Evolutionary conservation across 2,113 vertebrate genomes (phyloP).

Genomic region (Proterorhinus semilunaris): DNA sequence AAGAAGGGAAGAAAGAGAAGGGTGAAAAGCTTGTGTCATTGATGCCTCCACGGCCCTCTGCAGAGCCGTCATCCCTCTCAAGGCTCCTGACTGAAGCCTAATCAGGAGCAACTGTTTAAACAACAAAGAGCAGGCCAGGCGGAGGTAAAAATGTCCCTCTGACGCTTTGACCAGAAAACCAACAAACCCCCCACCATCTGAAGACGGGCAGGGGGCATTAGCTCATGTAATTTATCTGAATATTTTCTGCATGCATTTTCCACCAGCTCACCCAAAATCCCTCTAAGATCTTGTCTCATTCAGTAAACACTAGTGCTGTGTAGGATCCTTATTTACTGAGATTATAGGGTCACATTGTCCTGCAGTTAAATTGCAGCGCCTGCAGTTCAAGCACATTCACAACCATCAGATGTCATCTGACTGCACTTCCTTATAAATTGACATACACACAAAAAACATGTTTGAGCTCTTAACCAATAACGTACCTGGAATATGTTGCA

Average conservation of each 20-base stretch:
- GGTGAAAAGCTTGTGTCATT: constrained; percentile 75
- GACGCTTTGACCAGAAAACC: constrained; percentile 54
- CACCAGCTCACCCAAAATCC: constrained; percentile 42
- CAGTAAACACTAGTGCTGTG: constrained; percentile 53
- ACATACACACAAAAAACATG: too few species aligned
- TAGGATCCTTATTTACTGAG: constrained; percentile 63
- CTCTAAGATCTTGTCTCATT: constrained; percentile 63
- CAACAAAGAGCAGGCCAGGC: constrained; percentile 64
- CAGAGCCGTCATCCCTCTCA: constrained; percentile 57
- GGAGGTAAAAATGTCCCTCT: constrained; percentile 51
- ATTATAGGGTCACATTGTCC: constrained; percentile 48
- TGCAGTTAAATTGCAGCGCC: constrained; percentile 41
- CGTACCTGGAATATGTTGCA: too few species aligned
- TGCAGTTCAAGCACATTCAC: constrained; percentile 60
- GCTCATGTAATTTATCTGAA: constrained; percentile 25
- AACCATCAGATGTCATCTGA: constrained; percentile 39
- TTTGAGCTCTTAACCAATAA: too few species aligned
- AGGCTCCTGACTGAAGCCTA: constrained; percentile 68
- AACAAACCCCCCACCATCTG: constrained; percentile 28
- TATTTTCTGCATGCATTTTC: constrained; percentile 28
- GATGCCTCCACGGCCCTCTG: constrained; percentile 66
- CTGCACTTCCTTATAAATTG: too few species aligned
- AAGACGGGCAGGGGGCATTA: constrained; percentile 43
- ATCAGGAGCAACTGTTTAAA: constrained; percentile 82
- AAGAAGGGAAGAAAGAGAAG: constrained; percentile 67